Base-by-base conservation (phyloP, 2,888 invertebrate species). In the Hypselothyrea guttata region DNA sequence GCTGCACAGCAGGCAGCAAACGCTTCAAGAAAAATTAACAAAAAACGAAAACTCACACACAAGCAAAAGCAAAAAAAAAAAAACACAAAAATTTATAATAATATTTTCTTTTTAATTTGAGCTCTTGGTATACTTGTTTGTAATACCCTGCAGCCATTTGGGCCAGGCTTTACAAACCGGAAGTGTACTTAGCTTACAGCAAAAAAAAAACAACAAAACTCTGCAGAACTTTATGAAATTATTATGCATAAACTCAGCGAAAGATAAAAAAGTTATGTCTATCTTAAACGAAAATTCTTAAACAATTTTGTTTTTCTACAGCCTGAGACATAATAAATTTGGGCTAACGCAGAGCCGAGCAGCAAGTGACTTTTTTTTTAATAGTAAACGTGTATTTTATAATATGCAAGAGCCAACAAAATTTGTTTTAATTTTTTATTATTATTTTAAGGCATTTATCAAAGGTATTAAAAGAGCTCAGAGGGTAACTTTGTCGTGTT, bases 91-190 rank as follows among this genome's bases (percentile, higher is more conserved):
- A 22, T 4, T 22, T 40, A 27, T 30, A 31, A 44, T 41, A 49
- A 55, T 69, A 35, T 47, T 64, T 22, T 22, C 22, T 70, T 68
- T 70, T 63, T 60, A 72, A 70, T 70, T 72, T 72, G 34, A 56
- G 35, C 48, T 11, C 12, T 13, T 15, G 34, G 27, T 18, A 46
- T 54, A 40, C 46, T 46, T 46, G 11, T 28, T 9, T 46, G 38
- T 28, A 46, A 47, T 52, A 40, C 63, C 34, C 70, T 69, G 38
- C 42, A 66, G 30, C 27, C 38, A 34, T 22, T 22, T 22, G 22
- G 22, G 22, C 22, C 22, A n/a, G n/a, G n/a, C 41, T 12, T 5
- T n/a, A n/a, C 22, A 22, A 5, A 5, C 22, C 22, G 22, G 22
- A 22, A 22, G 22, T 22, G 22, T 22, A 5, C 22, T 22, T 22